These are phyloP conservation scores for Araneus ventricosus DNA, from an alignment of 1,140 invertebrate species.

Conservation along the genomic window DNA sequence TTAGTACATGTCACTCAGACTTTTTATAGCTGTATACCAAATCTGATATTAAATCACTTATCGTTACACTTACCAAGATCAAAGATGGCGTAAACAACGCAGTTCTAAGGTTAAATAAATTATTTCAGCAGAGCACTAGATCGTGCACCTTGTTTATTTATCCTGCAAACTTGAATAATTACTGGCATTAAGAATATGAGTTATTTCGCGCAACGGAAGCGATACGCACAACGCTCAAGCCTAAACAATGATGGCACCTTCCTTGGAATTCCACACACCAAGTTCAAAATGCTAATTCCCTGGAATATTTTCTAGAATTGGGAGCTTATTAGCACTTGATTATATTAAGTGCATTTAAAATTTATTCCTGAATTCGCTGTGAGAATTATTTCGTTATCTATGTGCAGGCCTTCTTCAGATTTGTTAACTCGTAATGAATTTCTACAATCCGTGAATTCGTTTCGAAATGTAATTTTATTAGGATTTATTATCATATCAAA, in stretches of 20 bases:
- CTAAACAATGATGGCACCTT: not conserved
- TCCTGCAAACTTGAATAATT: not conserved
- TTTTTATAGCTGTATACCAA: no score
- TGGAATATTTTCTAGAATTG: not conserved
- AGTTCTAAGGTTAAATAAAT: conserved; percentile 2
- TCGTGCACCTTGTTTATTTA: not conserved
- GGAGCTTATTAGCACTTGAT: not conserved
- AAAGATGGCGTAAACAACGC: not conserved
- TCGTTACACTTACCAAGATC: not conserved
- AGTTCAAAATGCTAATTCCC: conserved; percentile 4
- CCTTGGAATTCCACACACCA: not conserved
- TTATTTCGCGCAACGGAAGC: not conserved
- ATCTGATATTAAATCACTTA: not conserved
- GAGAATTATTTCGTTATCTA: no score
- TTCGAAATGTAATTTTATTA: not conserved
- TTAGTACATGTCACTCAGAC: no score
- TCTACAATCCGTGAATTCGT: not conserved
- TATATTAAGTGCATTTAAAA: not conserved
- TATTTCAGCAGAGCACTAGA: not conserved
- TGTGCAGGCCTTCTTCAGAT: no score
- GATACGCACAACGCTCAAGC: not conserved
- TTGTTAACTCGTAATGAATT: no score
- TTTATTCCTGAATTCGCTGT: not conserved
- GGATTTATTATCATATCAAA: not conserved
- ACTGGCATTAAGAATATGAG: not conserved